Conservation (phyloP, 2,113 vertebrate species). For the Neoarius graeffei region DNA sequence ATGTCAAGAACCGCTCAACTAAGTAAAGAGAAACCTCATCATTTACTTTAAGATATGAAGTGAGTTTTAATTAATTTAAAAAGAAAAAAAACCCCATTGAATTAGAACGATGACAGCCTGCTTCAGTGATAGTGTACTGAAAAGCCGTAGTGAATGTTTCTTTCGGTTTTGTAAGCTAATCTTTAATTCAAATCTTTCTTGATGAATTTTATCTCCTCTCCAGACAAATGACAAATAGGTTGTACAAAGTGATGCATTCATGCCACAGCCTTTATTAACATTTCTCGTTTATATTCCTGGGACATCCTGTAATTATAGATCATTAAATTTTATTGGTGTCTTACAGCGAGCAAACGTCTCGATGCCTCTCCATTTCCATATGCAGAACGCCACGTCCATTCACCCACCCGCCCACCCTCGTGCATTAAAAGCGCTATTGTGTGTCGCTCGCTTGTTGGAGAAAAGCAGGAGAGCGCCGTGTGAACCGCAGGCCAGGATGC, state of each 20-base stretch:
- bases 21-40: too few species aligned
- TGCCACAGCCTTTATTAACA: neutral
- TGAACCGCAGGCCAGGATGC: constrained; percentile 31
- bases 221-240: neutral
- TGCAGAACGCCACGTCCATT: neutral
- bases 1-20: too few species aligned
- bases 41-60: too few species aligned
- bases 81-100: too few species aligned
- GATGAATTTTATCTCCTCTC: neutral
- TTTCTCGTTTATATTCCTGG: constrained; percentile 13
- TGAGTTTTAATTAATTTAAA: too few species aligned
- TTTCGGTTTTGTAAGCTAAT: neutral
- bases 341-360: constrained; percentile 7
- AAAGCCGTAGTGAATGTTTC: neutral
- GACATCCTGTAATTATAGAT: constrained; percentile 24
- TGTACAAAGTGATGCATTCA: neutral
- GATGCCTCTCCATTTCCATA: constrained; percentile 30
- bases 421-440: neutral
- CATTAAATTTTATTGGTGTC: constrained; percentile 24
- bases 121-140: neutral
- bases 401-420: neutral
- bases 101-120: too few species aligned
- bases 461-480: neutral
- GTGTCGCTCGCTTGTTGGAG: constrained; percentile 2
- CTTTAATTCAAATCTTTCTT: neutral